These are phyloP conservation scores for Pseudopleuronectes americanus DNA, from an alignment of 2,797 vertebrate genomes.

Conservation along the genomic window DNA sequence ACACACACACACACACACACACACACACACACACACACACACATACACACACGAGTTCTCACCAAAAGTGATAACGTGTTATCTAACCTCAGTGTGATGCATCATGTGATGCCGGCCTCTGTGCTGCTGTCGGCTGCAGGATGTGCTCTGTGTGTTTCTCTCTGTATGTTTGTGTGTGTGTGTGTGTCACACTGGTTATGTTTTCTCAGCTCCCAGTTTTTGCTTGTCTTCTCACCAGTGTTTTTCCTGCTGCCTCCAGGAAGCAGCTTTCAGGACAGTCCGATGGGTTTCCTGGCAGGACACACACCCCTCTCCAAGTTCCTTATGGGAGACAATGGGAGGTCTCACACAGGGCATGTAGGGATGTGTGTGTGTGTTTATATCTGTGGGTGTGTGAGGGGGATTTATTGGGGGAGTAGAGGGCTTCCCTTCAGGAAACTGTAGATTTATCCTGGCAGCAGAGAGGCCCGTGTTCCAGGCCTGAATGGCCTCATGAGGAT, in stretches of 20 bases:
- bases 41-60: conserved; percentile 14
- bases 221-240: conserved; percentile 66
- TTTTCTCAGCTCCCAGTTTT: conserved; percentile 70
- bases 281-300: conserved; percentile 76
- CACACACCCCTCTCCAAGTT: conserved; percentile 47
- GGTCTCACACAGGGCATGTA: conserved; percentile 66
- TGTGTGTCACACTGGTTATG: conserved; percentile 32
- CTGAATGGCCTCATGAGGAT: conserved; percentile 26
- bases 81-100: conserved; percentile 51
- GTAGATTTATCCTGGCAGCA: conserved; percentile 74
- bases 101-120: conserved; percentile 60
- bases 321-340: conserved; percentile 82
- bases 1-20: conserved; percentile 13
- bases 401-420: conserved; percentile 63
- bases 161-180: conserved; percentile 30
- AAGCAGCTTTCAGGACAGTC: conserved; percentile 66
- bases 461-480: conserved; percentile 39
- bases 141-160: conserved; percentile 6
- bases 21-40: background rate
- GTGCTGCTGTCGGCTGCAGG: conserved; percentile 40
- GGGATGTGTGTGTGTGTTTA: conserved; percentile 15
- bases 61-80: conserved; percentile 54
- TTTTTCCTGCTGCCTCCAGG: conserved; percentile 70
- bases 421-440: conserved; percentile 83
- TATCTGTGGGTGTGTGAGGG: conserved; percentile 49